A percentile compares a stretch with the other conserved stretches of the same genome.
Conservation (phyloP, 2,888 invertebrate genomes). For the Chironomus tentans region DNA sequence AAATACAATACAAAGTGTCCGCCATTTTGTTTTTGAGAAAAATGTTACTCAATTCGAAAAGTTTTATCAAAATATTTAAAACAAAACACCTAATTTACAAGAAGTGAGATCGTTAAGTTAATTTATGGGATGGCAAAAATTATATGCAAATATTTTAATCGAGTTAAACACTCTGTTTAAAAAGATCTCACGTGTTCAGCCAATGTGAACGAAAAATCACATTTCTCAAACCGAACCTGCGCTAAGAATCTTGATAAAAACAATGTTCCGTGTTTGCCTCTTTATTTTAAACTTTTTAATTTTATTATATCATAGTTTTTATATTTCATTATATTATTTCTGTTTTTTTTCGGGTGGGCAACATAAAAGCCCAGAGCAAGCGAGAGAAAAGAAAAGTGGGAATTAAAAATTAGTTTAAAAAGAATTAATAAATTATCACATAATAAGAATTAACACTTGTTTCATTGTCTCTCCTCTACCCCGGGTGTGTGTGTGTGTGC, state of each 20-base stretch:
- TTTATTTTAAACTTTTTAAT: neutral
- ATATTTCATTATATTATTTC: neutral
- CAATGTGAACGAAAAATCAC: too few relatives aligned
- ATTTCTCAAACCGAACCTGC: neutral
- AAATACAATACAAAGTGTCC: too few relatives aligned
- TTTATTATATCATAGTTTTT: neutral
- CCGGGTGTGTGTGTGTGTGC: neutral
- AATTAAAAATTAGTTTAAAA: slow-evolving; percentile 25
- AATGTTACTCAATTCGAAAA: neutral
- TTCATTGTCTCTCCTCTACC: slow-evolving; percentile 6
- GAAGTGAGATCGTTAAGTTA: too few relatives aligned
- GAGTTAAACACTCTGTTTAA: too few relatives aligned
- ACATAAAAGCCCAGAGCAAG: neutral
- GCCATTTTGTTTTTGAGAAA: too few relatives aligned
- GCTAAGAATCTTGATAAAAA: neutral
- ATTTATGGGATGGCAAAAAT: too few relatives aligned
- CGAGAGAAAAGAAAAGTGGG: neutral
- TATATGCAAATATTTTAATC: too few relatives aligned
- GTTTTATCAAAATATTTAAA: too few relatives aligned
- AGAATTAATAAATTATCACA: slow-evolving; percentile 24
- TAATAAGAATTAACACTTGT: slow-evolving; percentile 24
- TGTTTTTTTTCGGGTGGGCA: neutral
- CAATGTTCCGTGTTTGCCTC: slow-evolving; percentile 8
- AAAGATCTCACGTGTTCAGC: too few relatives aligned
- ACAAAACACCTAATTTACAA: too few relatives aligned